phyloP scores from a whole-genome alignment of 2,888 invertebrate genomes.

The Himalopsyche kuldschensis region DNA sequence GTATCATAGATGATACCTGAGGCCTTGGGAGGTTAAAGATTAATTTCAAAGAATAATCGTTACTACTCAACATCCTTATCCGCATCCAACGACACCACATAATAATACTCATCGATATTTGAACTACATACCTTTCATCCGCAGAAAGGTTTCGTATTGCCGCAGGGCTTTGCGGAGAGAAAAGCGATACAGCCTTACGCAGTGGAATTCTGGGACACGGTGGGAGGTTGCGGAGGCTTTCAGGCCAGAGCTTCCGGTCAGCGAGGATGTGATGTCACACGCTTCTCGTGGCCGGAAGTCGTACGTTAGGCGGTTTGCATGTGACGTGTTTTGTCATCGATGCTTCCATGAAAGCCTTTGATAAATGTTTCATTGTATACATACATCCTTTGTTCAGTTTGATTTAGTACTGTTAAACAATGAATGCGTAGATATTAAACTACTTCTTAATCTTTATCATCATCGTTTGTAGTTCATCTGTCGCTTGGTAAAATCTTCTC shows the following conservation, averaged over 20 bases:
- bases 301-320: neutral
- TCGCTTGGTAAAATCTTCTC: too few relatives aligned
- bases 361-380: neutral
- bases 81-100: neutral
- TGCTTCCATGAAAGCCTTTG: neutral
- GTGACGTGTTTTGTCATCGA: neutral
- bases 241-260: neutral
- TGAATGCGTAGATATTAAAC: neutral
- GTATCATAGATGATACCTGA: too few relatives aligned
- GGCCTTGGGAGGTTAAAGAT: too few relatives aligned
- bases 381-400: neutral
- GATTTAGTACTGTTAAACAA: neutral
- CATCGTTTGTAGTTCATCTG: too few relatives aligned
- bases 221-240: neutral
- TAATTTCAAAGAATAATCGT: too few relatives aligned
- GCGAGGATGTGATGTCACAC: neutral
- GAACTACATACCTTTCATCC: neutral
- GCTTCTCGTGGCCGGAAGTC: neutral
- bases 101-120: neutral
- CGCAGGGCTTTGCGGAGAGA: neutral
- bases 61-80: too few relatives aligned
- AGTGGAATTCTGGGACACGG: neutral
- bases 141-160: neutral
- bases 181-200: neutral
- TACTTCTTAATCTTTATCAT: neutral